Base-by-base conservation (phyloP, 2,113 vertebrate species). In the Cyanoramphus novaezelandiae region DNA sequence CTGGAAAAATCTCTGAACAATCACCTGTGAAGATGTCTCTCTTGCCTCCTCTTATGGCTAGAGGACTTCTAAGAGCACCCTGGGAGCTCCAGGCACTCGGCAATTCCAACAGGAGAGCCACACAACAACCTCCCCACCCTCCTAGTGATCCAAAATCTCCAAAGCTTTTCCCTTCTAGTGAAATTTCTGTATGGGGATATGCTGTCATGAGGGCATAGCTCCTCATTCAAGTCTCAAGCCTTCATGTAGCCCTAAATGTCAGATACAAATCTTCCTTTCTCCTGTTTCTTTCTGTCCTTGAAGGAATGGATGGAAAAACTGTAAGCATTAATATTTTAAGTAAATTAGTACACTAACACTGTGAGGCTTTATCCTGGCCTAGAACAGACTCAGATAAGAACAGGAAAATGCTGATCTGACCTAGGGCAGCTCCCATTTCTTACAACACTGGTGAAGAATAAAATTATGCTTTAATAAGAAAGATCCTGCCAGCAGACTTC, bases 401-500 rank as follows among this genome's bases (percentile, higher is more conserved):
- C 13, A 90, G 53, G 52, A 90, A 79, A n/a, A 65, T 55, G 23
- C 52, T 75, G 35, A 57, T 78, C 47, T 90, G 92, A 88, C 82
- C 60, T 24, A 74, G 59, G 33, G 82, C 76, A 95, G 71, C 53
- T 93, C 55, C 20, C 76, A 75, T 24, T 69, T n/a, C 28, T 39
- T 65, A 82, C 39, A 47, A 69, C 31, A 80, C 23, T 7, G 27
- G 13, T 46, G 29, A 93, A 90, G 79, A 77, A 69, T 16, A 86
- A 80, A 88, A 94, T 25, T 41, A 28, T n/a, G 77, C 74, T 86
- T 92, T 75, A 86, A 72, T 46, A 41, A 82, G 37, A 79, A 53
- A 78, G 50, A 47, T 86, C 67, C 68, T 90, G 55, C 50, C 64
- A 84, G 71, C 20, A 74, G 47, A 55, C 35, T 57, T 71, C 16